Evolutionary conservation across 2,888 invertebrate genomes (phyloP).

Genomic region (Ornithoptera alexandrae): DNA sequence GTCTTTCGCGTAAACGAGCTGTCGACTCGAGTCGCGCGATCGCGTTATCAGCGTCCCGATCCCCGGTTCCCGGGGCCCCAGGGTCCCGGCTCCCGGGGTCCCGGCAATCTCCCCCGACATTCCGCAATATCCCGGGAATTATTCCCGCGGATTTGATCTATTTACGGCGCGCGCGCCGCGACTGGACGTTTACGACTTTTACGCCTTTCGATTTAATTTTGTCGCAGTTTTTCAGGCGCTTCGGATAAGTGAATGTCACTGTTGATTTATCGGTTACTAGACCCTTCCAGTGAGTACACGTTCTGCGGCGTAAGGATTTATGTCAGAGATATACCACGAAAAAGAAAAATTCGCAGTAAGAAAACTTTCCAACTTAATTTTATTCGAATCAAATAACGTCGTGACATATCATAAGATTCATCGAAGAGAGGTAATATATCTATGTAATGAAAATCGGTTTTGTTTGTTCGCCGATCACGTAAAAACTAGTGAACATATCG

Average conservation of each 20-base stretch:
- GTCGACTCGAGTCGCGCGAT: slow-evolving; percentile 22
- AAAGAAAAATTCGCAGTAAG: too few species aligned
- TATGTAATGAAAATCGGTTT: too few species aligned
- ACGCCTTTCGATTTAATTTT: slow-evolving; percentile 33
- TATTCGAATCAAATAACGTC: too few species aligned
- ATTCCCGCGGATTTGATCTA: slow-evolving; percentile 37
- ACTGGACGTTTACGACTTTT: slow-evolving; percentile 35
- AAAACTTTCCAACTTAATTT: too few species aligned
- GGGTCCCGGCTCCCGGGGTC: neutral
- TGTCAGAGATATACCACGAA: too few species aligned
- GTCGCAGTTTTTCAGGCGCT: slow-evolving; percentile 16
- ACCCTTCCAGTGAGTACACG: neutral
- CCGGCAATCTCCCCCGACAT: slow-evolving; percentile 1
- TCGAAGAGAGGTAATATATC: too few species aligned
- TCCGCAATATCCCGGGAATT: slow-evolving; percentile 34
- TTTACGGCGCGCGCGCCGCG: slow-evolving; percentile 34
- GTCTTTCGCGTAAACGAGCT: slow-evolving; percentile 27
- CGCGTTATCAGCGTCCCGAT: slow-evolving; percentile 25
- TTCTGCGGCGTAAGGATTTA: too few species aligned
- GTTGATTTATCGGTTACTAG: slow-evolving; percentile 20
- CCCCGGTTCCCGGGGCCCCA: slow-evolving; percentile 30
- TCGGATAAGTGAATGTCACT: slow-evolving; percentile 16
- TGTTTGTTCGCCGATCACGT: too few species aligned
- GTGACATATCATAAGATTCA: too few species aligned
- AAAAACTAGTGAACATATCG: too few species aligned